These are phyloP conservation scores for Ptilonorhynchus violaceus DNA, from an alignment of 2,113 vertebrate genomes.

Conservation along the genomic window DNA sequence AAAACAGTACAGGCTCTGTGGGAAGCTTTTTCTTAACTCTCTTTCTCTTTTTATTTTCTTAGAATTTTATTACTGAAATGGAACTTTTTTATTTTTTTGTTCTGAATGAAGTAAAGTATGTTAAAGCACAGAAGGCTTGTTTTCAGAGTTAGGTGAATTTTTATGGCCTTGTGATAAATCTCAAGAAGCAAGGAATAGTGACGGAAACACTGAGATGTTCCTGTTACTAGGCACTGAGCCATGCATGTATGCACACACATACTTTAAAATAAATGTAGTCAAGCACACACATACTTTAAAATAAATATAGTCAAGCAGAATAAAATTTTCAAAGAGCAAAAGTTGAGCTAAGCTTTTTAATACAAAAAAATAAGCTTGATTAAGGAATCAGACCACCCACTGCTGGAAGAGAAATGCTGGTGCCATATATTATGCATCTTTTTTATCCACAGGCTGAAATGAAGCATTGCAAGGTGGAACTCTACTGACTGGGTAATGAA, in stretches of 20 bases:
- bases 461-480: background rate
- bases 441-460: background rate
- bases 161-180: background rate
- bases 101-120: background rate
- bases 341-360: slow-evolving; percentile 17
- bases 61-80: background rate
- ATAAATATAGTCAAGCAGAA: background rate
- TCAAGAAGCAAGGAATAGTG: background rate
- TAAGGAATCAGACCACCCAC: too few relatives aligned
- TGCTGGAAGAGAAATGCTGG: slow-evolving; percentile 2
- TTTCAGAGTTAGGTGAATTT: background rate
- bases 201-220: background rate
- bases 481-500: background rate
- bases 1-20: background rate
- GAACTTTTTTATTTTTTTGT: background rate
- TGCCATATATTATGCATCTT: background rate
- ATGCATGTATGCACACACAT: background rate
- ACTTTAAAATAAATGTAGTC: slow-evolving; percentile 14
- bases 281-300: background rate
- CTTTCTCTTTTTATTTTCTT: background rate
- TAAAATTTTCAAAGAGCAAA: slow-evolving; percentile 24
- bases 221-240: background rate
- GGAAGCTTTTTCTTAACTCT: background rate
- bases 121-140: background rate
- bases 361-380: background rate